Percentiles rank a stretch among this genome's conserved stretches.
Evolutionary conservation across 2,113 vertebrate species (phyloP).

Genomic region (Halichoeres trimaculatus): DNA sequence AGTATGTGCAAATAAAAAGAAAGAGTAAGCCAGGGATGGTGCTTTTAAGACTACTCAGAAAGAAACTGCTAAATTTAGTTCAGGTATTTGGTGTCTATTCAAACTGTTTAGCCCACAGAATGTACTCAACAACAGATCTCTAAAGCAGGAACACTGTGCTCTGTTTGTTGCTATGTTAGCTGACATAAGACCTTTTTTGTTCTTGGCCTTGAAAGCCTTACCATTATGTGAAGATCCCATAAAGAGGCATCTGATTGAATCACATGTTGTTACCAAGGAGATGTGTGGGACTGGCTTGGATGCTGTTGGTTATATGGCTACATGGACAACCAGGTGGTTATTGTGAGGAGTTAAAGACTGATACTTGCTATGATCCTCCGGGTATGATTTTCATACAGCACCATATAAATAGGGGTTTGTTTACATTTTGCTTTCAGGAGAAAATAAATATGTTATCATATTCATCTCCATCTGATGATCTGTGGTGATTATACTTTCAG

Average conservation of each 20-base stretch:
- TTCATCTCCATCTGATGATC: not conserved
- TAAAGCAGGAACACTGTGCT: not conserved
- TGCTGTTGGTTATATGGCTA: not conserved
- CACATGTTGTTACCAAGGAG: slow-evolving; percentile 56
- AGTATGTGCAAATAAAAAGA: too few species aligned
- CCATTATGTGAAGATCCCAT: slow-evolving; percentile 29
- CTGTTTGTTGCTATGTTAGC: not conserved
- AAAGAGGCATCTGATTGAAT: slow-evolving; percentile 45
- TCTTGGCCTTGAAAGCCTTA: slow-evolving; percentile 1
- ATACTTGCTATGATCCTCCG: not conserved
- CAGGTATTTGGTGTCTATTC: too few species aligned
- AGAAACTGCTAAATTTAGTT: too few species aligned
- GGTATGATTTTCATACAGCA: not conserved
- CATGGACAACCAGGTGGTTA: slow-evolving; percentile 9
- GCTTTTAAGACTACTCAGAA: too few species aligned
- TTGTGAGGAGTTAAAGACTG: not conserved
- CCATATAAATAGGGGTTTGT: not conserved
- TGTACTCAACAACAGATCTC: not conserved
- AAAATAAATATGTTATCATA: not conserved
- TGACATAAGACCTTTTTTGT: not conserved
- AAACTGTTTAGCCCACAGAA: too few species aligned
- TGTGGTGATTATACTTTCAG: not conserved
- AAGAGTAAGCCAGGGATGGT: too few species aligned
- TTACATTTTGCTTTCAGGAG: not conserved
- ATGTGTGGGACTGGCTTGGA: slow-evolving; percentile 27